Evolutionary conservation across 1,140 invertebrate species (phyloP).

Genomic region (Trichonephila clavata): DNA sequence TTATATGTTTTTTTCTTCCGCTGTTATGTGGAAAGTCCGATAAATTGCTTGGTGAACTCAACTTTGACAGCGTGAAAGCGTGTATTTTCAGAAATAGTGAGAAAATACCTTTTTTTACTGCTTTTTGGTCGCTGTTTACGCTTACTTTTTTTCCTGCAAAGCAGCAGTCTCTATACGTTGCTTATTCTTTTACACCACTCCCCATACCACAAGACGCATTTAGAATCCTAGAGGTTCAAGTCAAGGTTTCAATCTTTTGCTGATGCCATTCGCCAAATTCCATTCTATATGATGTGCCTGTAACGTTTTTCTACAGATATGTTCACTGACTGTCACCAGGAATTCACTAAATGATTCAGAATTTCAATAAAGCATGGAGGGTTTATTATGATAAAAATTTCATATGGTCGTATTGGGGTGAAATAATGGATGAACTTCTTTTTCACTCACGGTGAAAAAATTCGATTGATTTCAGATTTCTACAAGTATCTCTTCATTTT

Average conservation of each 20-base stretch:
- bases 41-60: conserved; percentile 76
- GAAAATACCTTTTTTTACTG: conserved; percentile 74
- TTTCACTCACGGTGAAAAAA: not conserved
- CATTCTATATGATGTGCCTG: conserved; percentile 35
- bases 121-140: conserved; percentile 68
- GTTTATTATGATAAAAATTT: conserved; percentile 42
- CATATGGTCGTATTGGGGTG: conserved; percentile 1
- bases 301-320: conserved; percentile 28
- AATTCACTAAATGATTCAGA: conserved; percentile 40
- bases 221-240: conserved; percentile 49
- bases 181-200: conserved; percentile 41
- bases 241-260: conserved; percentile 61
- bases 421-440: conserved; percentile 1
- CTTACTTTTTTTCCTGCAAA: conserved; percentile 29
- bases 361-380: conserved; percentile 25
- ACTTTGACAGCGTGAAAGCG: conserved; percentile 76
- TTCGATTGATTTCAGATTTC: not conserved
- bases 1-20: conserved; percentile 68
- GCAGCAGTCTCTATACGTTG: conserved; percentile 63
- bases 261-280: conserved; percentile 26
- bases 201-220: conserved; percentile 26
- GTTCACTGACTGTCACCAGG: conserved; percentile 6
- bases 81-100: conserved; percentile 74
- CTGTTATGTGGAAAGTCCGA: conserved; percentile 76
- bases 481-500: not conserved